Evolutionary conservation across 2,113 vertebrate genomes (phyloP).

Genomic region (Blennius ocellaris): DNA sequence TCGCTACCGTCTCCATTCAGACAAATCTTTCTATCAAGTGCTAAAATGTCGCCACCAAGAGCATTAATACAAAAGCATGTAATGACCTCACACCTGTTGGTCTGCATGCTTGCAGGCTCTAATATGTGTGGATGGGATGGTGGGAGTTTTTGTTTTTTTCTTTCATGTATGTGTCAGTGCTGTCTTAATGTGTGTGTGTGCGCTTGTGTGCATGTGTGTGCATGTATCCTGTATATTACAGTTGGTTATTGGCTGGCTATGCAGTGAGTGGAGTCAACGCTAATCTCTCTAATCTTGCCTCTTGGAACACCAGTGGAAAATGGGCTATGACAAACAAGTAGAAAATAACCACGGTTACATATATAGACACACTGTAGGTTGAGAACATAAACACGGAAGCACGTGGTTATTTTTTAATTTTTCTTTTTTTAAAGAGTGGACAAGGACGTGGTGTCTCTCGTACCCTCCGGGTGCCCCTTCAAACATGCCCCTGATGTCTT

Average conservation of each 20-base stretch:
- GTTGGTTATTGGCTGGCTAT: slow-evolving; percentile 9
- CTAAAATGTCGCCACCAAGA: background rate
- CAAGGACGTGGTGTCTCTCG: background rate
- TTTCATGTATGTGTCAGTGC: background rate
- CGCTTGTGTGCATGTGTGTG: background rate
- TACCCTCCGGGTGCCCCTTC: no score
- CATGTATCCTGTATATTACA: slow-evolving; percentile 27
- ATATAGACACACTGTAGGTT: background rate
- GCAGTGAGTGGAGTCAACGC: slow-evolving; percentile 28
- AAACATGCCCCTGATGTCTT: background rate
- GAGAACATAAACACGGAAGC: background rate
- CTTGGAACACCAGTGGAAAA: slow-evolving; percentile 69
- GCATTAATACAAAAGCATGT: background rate
- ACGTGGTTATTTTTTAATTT: background rate
- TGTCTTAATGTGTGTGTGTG: no score
- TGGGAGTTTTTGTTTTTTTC: background rate
- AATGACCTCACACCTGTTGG: background rate
- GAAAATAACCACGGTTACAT: slow-evolving; percentile 39
- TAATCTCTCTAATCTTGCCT: slow-evolving; percentile 75
- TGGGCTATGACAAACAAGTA: slow-evolving; percentile 48
- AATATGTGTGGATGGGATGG: background rate
- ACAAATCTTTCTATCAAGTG: slow-evolving; percentile 10
- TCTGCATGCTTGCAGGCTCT: background rate
- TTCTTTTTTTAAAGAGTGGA: background rate
- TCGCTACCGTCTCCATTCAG: slow-evolving; percentile 16